These are phyloP conservation scores for Micoletzkya japonica DNA, from an alignment of 2,888 invertebrate genomes.

Conservation along the genomic window DNA sequence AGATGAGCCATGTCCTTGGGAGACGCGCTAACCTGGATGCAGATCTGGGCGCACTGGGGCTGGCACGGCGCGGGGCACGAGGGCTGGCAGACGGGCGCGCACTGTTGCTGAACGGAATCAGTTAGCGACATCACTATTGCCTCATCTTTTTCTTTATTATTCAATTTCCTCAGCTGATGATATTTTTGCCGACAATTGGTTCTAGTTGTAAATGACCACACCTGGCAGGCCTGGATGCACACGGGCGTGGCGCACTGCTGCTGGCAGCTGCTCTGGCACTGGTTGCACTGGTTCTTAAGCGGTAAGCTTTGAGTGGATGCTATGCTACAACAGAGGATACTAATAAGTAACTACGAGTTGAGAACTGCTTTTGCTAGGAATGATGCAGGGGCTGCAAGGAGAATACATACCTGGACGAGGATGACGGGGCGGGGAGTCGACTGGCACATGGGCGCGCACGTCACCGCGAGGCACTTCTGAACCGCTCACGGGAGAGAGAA, in stretches of 20 bases:
- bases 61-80: slow-evolving; percentile 24
- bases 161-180: too few species aligned
- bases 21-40: slow-evolving; percentile 4
- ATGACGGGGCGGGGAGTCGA: slow-evolving; percentile 16
- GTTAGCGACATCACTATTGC: neutral
- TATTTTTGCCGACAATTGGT: too few species aligned
- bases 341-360: too few species aligned
- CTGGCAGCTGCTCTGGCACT: slow-evolving; percentile 44
- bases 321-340: too few species aligned
- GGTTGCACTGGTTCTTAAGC: slow-evolving; percentile 40
- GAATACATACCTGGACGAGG: slow-evolving; percentile 19
- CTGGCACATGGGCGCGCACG: slow-evolving; percentile 19
- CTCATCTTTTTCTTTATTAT: too few species aligned
- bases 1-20: neutral
- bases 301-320: neutral
- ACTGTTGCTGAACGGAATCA: slow-evolving; percentile 10
- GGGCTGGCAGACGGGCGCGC: slow-evolving; percentile 9
- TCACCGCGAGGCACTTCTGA: neutral
- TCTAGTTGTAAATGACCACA: too few species aligned
- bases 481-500: neutral
- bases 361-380: too few species aligned
- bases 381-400: too few species aligned
- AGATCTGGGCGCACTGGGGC: slow-evolving; percentile 19
- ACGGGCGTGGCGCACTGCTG: slow-evolving; percentile 39
- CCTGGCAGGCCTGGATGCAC: slow-evolving; percentile 42